Conservation (phyloP, 2,888 invertebrate genomes). For the Noctuana brunneofusca region DNA sequence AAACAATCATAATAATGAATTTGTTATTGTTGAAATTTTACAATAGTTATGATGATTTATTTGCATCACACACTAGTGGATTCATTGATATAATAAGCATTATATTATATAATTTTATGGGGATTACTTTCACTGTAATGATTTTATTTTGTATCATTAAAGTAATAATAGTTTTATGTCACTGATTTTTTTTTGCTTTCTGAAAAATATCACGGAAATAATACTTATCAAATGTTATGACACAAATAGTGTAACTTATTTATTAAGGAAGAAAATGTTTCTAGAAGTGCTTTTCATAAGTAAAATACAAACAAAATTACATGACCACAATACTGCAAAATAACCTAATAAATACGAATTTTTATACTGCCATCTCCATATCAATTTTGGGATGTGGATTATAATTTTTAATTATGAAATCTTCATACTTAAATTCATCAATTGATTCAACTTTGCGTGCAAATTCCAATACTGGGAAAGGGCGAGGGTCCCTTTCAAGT, state of each 20-base stretch:
- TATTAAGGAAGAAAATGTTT: not conserved
- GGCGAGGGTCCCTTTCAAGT: constrained; percentile 88
- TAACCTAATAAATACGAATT: not conserved
- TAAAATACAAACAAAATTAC: not conserved
- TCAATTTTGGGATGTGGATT: constrained; percentile 94
- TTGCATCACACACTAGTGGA: constrained; percentile 56
- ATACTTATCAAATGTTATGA: not conserved
- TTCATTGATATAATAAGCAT: constrained; percentile 25
- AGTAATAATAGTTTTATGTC: constrained; percentile 29
- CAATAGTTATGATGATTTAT: constrained; percentile 53
- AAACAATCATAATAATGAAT: constrained; percentile 51
- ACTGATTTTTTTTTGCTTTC: constrained; percentile 9
- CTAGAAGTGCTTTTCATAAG: too few species aligned
- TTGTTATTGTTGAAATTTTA: constrained; percentile 68
- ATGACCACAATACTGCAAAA: not conserved
- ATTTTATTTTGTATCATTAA: constrained; percentile 30
- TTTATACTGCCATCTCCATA: constrained; percentile 95
- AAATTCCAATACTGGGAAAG: constrained; percentile 92
- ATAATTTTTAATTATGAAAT: constrained; percentile 93
- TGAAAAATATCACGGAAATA: not conserved
- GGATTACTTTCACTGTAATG: constrained; percentile 27
- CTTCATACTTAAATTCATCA: constrained; percentile 93
- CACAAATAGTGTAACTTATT: not conserved
- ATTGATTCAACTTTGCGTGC: constrained; percentile 88
- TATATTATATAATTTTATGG: constrained; percentile 26